Evolutionary conservation across 2,113 vertebrate genomes (phyloP).

Genomic region (Engystomops pustulosus): DNA sequence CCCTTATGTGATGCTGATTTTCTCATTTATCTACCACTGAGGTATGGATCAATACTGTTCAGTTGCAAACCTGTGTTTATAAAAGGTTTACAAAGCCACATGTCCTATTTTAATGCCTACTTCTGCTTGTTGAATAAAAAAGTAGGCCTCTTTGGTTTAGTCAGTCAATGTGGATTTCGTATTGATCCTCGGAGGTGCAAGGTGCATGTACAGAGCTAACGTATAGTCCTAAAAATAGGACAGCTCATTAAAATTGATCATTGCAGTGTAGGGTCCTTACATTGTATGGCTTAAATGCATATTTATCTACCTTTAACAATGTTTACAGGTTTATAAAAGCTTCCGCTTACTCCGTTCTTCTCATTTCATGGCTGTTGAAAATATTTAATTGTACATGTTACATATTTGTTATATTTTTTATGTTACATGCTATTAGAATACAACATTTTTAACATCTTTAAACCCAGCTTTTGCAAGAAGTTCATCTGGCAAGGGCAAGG

Average conservation of each 20-base stretch:
- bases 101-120: constrained; percentile 51
- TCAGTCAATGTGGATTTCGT: constrained; percentile 34
- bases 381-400: neutral
- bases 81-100: constrained; percentile 52
- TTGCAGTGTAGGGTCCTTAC: neutral
- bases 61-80: constrained; percentile 46
- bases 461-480: neutral
- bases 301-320: neutral
- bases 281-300: neutral
- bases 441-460: neutral
- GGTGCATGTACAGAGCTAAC: constrained; percentile 27
- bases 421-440: too few relatives aligned
- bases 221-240: constrained; percentile 43
- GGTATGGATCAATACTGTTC: constrained; percentile 42
- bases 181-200: constrained; percentile 36
- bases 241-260: constrained; percentile 52
- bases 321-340: neutral
- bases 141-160: constrained; percentile 15
- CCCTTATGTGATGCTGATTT: constrained; percentile 51
- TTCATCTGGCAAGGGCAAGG: neutral
- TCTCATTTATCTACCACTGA: constrained; percentile 53
- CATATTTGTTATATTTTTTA: neutral
- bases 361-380: neutral
- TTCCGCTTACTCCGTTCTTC: neutral
- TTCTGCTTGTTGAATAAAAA: constrained; percentile 37